Conservation (phyloP, 2,797 vertebrate genomes). For the Perdix hodgsoniae region DNA sequence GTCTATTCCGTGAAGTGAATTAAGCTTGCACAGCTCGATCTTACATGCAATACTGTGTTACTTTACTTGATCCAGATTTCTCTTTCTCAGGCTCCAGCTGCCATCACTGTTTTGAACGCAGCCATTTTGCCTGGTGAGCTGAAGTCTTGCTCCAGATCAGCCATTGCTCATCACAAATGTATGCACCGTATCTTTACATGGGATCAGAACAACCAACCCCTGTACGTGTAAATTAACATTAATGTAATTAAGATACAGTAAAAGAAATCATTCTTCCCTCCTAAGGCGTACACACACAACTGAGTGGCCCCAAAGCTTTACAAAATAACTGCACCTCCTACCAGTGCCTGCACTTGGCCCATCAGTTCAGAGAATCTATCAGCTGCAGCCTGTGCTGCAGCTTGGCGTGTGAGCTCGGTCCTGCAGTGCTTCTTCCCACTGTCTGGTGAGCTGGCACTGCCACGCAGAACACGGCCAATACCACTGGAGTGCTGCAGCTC, state of each 20-base stretch:
- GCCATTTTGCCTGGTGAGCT: neutral
- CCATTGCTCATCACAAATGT: neutral
- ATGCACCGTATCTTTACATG: neutral
- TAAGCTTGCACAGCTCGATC: neutral
- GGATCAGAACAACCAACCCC: neutral
- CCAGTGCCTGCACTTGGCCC: neutral
- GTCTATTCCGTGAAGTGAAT: neutral
- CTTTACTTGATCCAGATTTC: neutral
- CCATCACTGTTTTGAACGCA: neutral
- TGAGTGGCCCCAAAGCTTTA: neutral
- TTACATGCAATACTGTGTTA: neutral
- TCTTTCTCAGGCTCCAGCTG: neutral
- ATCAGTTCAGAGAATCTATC: neutral
- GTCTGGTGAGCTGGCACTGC: neutral
- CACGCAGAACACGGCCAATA: fast-evolving
- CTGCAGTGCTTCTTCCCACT: neutral
- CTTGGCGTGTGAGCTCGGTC: too few species aligned
- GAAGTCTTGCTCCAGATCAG: neutral
- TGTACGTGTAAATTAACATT: neutral
- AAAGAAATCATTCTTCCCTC: neutral
- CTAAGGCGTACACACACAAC: neutral
- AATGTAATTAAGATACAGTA: neutral
- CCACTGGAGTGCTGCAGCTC: neutral
- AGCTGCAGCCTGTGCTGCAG: neutral
- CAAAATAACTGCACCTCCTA: neutral